Evolutionary conservation across 2,797 vertebrate species (phyloP), one percentile per base, ranked within the genome.

Genomic region (Pempheris klunzingeri): DNA sequence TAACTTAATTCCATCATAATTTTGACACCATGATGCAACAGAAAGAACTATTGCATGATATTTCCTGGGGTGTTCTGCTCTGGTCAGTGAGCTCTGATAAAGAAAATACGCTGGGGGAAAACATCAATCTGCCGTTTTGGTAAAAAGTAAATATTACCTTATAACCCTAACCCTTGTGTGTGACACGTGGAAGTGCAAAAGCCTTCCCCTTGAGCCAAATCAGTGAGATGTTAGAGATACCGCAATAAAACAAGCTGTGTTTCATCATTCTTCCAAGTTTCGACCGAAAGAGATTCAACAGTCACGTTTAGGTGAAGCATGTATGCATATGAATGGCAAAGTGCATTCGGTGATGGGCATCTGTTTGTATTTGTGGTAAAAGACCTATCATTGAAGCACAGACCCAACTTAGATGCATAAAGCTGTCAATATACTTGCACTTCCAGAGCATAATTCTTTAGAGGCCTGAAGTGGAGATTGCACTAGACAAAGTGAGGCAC

Each of bases 371-470:
- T 58, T 53, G 28, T 47, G 55, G 38, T 59, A 28, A 72, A 54
- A 61, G 12, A 61, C 20, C 57, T 57, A 49, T 62, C 39, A 53
- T 53, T 74, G 8, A 44, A 74, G 55, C 59, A 34, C 49, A 39
- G 59, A 55, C 54, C 46, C 8, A 44, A 67, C 28, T 46, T 50
- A 36, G 38, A 80, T 61, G 28, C 54, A n/a, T 55, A 64, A 53
- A 73, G 9, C 59, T 53, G 46, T 82, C 52, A 66, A 38, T 58
- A 49, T 60, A 52, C 70, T 64, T 69, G 52, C 30, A 17, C 41
- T 62, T 39, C 20, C 52, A 39, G 30, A 77, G 0, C 28, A 39
- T 52, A 52, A 58, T 80, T 78, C 43, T 76, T 71, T 68, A 65
- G 78, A 73, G 73, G 41, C 72, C 57, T 72, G 43, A 43, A 39